A percentile compares a stretch with the other conserved stretches of the same genome.
Evolutionary conservation across 2,113 vertebrate species (phyloP).

Genomic region (Nicator chloris): DNA sequence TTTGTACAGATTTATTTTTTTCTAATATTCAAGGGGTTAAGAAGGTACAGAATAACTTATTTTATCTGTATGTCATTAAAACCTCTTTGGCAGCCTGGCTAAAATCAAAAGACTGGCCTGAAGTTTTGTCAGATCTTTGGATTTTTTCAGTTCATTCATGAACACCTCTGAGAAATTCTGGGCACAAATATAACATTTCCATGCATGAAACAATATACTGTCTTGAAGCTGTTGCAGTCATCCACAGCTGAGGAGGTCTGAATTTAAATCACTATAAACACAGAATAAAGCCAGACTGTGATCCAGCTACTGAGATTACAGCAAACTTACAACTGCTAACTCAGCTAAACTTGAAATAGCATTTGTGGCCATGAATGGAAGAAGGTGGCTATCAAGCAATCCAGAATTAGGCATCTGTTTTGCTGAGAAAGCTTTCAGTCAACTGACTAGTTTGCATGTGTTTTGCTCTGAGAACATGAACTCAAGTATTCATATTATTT

Average conservation of each 20-base stretch:
- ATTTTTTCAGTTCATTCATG: background rate
- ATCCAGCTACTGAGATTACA: background rate
- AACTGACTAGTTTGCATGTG: background rate
- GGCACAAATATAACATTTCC: background rate
- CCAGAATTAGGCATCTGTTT: background rate
- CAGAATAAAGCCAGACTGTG: background rate
- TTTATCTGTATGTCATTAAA: background rate
- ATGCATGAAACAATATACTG: background rate
- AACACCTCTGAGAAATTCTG: background rate
- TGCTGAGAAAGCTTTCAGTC: background rate
- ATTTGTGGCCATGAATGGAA: background rate
- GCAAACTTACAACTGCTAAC: background rate
- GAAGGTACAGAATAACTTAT: accelerated
- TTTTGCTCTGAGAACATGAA: background rate
- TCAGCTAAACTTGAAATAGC: background rate
- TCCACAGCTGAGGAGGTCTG: background rate
- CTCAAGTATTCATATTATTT: background rate
- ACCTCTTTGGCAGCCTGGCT: background rate
- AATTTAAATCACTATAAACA: background rate
- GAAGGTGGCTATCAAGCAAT: background rate
- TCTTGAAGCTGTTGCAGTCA: background rate
- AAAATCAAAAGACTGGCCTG: background rate
- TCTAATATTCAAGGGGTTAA: background rate
- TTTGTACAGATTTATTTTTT: background rate
- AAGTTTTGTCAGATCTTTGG: background rate